Conservation (phyloP, 2,113 vertebrate genomes). For the Empidonax alnorum region DNA sequence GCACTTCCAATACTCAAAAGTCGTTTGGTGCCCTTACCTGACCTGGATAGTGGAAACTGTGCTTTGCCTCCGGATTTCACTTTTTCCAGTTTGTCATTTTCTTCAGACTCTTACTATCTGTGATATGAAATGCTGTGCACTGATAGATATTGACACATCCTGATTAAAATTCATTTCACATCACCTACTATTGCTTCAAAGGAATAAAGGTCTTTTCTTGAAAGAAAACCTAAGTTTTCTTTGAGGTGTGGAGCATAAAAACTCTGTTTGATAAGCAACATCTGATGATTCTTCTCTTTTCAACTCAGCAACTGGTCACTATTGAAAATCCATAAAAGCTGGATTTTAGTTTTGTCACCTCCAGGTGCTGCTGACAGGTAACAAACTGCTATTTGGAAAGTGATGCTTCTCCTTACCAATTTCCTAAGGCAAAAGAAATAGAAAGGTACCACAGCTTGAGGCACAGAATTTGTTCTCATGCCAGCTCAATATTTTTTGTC, state of each 20-base stretch:
- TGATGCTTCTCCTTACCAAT: background rate
- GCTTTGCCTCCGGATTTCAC: conserved; percentile 6
- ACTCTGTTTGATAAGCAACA: conserved; percentile 68
- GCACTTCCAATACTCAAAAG: background rate
- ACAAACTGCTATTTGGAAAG: conserved; percentile 51
- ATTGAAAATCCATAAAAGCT: background rate
- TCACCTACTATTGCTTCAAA: conserved; percentile 69
- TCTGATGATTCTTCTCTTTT: conserved; percentile 65
- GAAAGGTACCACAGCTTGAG: background rate
- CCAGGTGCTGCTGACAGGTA: conserved; percentile 50
- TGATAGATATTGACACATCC: conserved; percentile 68
- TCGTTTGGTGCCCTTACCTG: background rate
- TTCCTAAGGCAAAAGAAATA: background rate
- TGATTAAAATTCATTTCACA: conserved; percentile 78
- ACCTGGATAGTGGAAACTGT: background rate
- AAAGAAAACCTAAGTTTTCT: conserved; percentile 63
- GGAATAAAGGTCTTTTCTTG: conserved; percentile 57
- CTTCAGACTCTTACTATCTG: conserved; percentile 47
- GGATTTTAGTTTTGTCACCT: conserved; percentile 50
- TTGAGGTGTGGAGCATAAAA: conserved; percentile 66
- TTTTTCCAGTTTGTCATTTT: conserved; percentile 42
- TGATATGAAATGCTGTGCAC: conserved; percentile 48
- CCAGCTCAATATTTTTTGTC: background rate
- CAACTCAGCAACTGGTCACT: conserved; percentile 35
- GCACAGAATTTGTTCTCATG: background rate